Conservation (phyloP, 1,140 invertebrate species). For the Dendrolimus kikuchii region DNA sequence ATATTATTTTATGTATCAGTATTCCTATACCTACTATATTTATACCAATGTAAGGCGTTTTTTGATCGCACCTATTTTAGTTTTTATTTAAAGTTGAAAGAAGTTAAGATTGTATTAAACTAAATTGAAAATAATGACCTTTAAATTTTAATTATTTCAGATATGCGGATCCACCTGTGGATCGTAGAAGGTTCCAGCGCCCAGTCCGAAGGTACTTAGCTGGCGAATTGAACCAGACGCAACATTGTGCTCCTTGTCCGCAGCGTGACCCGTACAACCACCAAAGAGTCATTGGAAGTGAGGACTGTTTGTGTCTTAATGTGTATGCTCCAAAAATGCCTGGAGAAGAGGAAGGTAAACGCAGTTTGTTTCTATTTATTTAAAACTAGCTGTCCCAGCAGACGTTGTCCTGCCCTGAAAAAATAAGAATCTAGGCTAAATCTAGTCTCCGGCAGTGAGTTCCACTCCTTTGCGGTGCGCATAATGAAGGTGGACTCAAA, state of each 20-base stretch:
- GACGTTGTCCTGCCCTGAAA: too few relatives aligned
- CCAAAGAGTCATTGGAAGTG: conserved; percentile 70
- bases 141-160: conserved; percentile 70
- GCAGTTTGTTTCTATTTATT: conserved; percentile 3
- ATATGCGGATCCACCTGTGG: conserved; percentile 81
- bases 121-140: background rate
- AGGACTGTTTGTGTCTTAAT: conserved; percentile 88
- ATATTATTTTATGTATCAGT: too few relatives aligned
- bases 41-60: too few relatives aligned
- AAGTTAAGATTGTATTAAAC: background rate
- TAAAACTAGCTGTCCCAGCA: too few relatives aligned
- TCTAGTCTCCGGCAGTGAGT: too few relatives aligned
- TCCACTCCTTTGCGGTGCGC: too few relatives aligned
- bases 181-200: conserved; percentile 75
- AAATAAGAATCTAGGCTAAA: too few relatives aligned
- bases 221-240: conserved; percentile 72
- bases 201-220: conserved; percentile 66
- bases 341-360: conserved; percentile 58
- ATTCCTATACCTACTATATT: too few relatives aligned
- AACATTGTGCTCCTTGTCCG: conserved; percentile 71
- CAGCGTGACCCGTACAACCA: conserved; percentile 62
- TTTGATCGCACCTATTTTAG: background rate
- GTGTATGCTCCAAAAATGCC: conserved; percentile 80
- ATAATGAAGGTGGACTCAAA: too few relatives aligned
- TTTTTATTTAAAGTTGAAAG: background rate